Percentiles rank a stretch among this genome's conserved stretches.
These are phyloP conservation scores for Myotis vivesi DNA, from an alignment of 2,797 vertebrate genomes.

Conservation along the genomic window DNA sequence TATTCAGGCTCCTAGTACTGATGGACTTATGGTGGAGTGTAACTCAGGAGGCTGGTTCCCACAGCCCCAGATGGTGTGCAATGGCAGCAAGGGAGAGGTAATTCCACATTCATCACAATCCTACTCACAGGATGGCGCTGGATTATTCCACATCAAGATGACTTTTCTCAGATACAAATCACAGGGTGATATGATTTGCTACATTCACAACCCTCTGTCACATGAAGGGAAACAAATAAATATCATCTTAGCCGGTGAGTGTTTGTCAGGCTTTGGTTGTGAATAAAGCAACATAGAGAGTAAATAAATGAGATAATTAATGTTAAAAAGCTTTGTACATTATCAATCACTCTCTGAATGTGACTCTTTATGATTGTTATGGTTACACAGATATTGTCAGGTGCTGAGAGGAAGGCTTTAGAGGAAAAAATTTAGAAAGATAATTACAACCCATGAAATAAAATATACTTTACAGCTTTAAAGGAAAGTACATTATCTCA, in stretches of 20 bases:
- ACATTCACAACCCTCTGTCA: not conserved
- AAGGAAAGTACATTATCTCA: not conserved
- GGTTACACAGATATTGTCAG: not conserved
- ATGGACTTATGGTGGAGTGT: not conserved
- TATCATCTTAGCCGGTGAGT: slow-evolving; percentile 34
- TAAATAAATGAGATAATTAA: not conserved
- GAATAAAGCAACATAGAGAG: not conserved
- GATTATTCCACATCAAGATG: not conserved
- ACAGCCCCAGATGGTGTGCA: slow-evolving; percentile 21
- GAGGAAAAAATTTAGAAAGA: no score
- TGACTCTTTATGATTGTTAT: not conserved
- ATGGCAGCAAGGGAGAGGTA: not conserved
- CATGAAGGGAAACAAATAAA: not conserved
- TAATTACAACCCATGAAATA: not conserved
- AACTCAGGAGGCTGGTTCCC: slow-evolving; percentile 43
- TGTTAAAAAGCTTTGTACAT: not conserved
- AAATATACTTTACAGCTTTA: not conserved
- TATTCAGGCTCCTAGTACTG: rapidly evolving
- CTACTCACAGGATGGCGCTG: not conserved
- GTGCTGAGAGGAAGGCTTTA: not conserved
- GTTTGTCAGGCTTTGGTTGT: not conserved
- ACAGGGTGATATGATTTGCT: not conserved
- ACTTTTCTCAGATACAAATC: not conserved
- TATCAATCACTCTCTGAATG: not conserved
- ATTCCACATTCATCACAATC: slow-evolving; percentile 7